phyloP scores from a whole-genome alignment of 2,888 invertebrate species.

The Athalia circularis region DNA sequence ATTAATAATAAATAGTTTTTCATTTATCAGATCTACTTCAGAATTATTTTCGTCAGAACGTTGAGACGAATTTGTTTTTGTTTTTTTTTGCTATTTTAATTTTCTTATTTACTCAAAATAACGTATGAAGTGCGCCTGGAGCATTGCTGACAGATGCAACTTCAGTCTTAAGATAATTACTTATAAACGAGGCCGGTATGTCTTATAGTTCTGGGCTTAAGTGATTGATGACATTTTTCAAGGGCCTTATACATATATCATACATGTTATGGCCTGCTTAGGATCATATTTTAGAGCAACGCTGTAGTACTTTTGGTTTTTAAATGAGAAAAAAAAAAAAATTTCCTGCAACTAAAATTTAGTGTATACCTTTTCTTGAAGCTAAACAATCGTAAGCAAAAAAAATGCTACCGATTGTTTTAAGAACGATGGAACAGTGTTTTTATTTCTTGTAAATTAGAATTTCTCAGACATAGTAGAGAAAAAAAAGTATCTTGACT shows the following conservation, averaged over 20 bases:
- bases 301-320: not conserved
- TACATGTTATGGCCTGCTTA: conserved; percentile 5
- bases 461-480: not conserved
- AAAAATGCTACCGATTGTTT: not conserved
- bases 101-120: not conserved
- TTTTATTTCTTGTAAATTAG: too few relatives aligned
- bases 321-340: not conserved
- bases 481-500: not conserved
- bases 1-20: not conserved
- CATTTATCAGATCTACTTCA: not conserved
- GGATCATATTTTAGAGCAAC: not conserved
- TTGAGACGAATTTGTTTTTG: not conserved
- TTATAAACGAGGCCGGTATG: conserved; percentile 50
- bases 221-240: conserved; percentile 54
- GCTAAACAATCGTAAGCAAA: not conserved
- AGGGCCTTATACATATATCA: not conserved
- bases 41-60: not conserved
- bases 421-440: too few relatives aligned
- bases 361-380: not conserved
- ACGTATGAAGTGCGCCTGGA: not conserved
- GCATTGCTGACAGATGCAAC: conserved; percentile 34
- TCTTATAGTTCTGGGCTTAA: conserved; percentile 53
- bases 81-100: not conserved
- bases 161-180: conserved; percentile 51
- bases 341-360: not conserved